Conservation (phyloP, 2,888 invertebrate species). For the Eudiplozoon nipponicum region DNA sequence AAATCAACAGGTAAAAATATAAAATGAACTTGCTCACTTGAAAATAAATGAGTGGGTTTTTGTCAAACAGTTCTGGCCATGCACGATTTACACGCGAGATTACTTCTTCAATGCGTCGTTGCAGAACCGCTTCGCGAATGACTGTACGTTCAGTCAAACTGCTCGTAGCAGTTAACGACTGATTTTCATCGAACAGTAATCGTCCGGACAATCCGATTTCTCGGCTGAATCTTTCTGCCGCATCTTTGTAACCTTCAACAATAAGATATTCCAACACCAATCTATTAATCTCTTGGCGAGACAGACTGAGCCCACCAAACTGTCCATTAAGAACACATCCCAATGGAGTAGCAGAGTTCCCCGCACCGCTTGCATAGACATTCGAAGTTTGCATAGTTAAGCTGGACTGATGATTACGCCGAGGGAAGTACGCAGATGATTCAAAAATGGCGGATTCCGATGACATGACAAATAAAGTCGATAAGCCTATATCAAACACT, state of each 20-base stretch:
- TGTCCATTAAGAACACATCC: no score
- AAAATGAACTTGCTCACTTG: no score
- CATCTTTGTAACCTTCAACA: constrained; percentile 14
- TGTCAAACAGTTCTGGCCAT: constrained; percentile 13
- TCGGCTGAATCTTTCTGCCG: constrained; percentile 9
- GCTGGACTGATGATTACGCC: no score
- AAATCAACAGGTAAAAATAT: no score
- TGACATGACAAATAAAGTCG: no score
- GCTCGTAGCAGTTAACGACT: background rate
- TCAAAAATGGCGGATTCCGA: no score
- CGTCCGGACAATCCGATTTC: constrained; percentile 4
- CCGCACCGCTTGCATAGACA: no score
- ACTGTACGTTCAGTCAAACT: constrained; percentile 6
- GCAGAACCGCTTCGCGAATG: constrained; percentile 6
- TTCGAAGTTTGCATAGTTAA: no score
- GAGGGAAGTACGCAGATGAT: no score
- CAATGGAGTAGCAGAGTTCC: no score
- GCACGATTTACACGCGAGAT: constrained; percentile 4
- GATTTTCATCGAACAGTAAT: background rate
- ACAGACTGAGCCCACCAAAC: no score
- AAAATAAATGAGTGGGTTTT: constrained; percentile 10
- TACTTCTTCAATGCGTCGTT: constrained; percentile 4
- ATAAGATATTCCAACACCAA: constrained; percentile 12
- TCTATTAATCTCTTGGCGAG: constrained; percentile 8
- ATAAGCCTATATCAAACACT: no score